Conservation (phyloP, 1,140 invertebrate species). For the Amyelois transitella region DNA sequence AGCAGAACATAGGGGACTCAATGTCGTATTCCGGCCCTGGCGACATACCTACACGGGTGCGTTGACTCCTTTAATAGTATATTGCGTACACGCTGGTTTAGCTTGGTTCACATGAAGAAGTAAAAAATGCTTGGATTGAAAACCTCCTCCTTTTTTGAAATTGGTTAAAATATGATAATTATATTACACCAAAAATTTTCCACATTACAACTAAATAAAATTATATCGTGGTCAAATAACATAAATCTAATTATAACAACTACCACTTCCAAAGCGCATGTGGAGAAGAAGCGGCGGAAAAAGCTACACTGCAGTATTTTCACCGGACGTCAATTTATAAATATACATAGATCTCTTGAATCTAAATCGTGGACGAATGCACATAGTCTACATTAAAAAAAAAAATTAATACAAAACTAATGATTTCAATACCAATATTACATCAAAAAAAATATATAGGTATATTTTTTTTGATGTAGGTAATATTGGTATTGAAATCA, state of each 20-base stretch:
- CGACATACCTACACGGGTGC: constrained; percentile 17
- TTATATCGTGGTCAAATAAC: not conserved
- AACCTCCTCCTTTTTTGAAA: no score
- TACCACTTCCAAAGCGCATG: no score
- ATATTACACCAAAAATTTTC: not conserved
- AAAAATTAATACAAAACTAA: not conserved
- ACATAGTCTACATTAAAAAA: not conserved
- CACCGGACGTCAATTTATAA: no score
- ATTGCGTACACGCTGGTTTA: constrained; percentile 12
- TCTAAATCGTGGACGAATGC: no score
- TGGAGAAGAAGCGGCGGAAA: no score
- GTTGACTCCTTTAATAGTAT: constrained; percentile 22
- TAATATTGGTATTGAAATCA: not conserved
- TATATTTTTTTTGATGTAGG: not conserved
- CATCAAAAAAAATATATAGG: not conserved
- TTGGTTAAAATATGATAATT: not conserved
- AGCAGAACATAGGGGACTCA: no score
- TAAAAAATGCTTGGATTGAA: no score
- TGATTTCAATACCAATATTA: no score
- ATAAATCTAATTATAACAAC: no score
- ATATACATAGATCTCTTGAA: no score
- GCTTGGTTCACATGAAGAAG: constrained; percentile 32
- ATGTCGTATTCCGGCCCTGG: not conserved
- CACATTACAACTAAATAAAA: not conserved
- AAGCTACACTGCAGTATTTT: no score